Evolutionary conservation across 2,888 invertebrate genomes (phyloP).

Genomic region (Mythimna loreyi): DNA sequence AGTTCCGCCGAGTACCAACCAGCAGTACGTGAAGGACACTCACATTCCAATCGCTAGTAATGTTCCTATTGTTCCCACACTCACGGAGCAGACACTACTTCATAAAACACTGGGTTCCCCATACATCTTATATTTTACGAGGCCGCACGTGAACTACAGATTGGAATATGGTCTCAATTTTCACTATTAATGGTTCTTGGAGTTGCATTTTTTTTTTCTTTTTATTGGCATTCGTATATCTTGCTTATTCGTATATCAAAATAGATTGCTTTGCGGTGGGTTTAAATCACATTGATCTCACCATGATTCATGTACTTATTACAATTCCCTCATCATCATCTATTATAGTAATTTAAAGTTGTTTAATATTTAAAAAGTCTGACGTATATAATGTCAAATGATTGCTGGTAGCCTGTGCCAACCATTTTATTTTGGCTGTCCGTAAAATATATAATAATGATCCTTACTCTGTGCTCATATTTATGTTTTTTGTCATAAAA

Average conservation of each 20-base stretch:
- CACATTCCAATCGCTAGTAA: background rate
- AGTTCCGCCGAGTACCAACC: background rate
- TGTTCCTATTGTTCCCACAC: conserved; percentile 7
- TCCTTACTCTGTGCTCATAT: background rate
- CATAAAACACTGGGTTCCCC: conserved; percentile 13
- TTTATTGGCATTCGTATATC: conserved; percentile 14
- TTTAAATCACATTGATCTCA: background rate
- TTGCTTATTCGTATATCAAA: no score
- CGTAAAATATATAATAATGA: no score
- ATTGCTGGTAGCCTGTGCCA: background rate
- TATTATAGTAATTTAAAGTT: background rate
- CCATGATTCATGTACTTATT: no score
- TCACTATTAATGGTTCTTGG: conserved; percentile 22
- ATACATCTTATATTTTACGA: conserved; percentile 28
- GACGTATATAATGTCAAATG: background rate
- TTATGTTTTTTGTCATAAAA: background rate
- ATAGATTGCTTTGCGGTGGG: background rate
- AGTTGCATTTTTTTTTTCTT: no score
- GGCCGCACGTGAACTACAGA: background rate
- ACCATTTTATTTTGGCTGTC: no score
- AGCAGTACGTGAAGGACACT: background rate
- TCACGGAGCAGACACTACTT: conserved; percentile 6
- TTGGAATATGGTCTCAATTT: conserved; percentile 12
- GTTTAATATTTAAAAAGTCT: background rate
- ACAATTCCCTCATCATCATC: background rate